phyloP scores from a whole-genome alignment of 2,888 invertebrate genomes.

The Drosophila niveifrons region DNA sequence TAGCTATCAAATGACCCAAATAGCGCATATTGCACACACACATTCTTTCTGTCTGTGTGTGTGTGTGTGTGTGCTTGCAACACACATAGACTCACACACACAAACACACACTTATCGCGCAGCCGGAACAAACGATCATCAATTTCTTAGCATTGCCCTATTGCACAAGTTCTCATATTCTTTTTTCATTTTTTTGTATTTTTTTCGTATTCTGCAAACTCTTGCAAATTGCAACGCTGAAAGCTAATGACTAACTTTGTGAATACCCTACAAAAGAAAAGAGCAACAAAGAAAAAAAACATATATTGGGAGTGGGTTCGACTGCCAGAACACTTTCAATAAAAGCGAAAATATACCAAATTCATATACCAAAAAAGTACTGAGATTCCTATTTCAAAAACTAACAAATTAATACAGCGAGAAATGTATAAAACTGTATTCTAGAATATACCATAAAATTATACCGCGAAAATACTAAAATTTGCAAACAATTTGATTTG shows the following conservation, averaged over 20 bases:
- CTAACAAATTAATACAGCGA: too few species aligned
- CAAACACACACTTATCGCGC: not conserved
- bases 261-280: conserved; percentile 7
- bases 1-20: conserved; percentile 56
- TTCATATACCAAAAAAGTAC: too few species aligned
- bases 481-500: too few species aligned
- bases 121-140: conserved; percentile 26
- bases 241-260: not conserved
- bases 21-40: conserved; percentile 23
- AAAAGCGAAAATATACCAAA: too few species aligned
- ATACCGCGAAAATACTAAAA: too few species aligned
- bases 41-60: not conserved
- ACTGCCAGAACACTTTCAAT: too few species aligned
- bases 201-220: conserved; percentile 5
- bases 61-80: conserved; percentile 4
- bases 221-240: conserved; percentile 2
- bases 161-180: conserved; percentile 13
- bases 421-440: too few species aligned
- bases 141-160: conserved; percentile 27
- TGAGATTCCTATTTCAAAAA: too few species aligned
- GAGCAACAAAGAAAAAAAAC: too few species aligned
- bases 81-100: too few species aligned
- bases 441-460: too few species aligned
- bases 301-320: too few species aligned
- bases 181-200: not conserved